Conservation (phyloP, 2,797 vertebrate species). For the Nyctibius grandis region DNA sequence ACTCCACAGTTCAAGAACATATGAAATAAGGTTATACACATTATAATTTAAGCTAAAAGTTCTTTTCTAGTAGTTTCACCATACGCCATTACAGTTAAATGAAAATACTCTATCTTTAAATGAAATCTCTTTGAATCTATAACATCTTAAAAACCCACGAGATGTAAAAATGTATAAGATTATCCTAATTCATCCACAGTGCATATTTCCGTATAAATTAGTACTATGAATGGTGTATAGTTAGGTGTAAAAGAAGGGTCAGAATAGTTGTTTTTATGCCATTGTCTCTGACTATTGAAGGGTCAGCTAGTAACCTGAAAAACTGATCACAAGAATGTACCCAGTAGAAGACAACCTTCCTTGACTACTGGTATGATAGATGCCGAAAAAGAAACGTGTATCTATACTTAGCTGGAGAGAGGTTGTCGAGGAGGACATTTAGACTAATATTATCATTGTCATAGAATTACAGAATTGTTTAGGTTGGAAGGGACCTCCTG, state of each 20-base stretch:
- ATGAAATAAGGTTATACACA: background rate
- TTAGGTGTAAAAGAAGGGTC: constrained; percentile 1
- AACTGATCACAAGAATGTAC: background rate
- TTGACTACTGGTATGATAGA: background rate
- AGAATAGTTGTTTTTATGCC: background rate
- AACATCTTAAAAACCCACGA: background rate
- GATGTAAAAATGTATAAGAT: background rate
- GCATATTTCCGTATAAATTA: constrained; percentile 1
- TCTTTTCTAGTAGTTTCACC: background rate
- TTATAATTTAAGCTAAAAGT: background rate
- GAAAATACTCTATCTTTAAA: background rate
- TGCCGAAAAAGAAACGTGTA: background rate
- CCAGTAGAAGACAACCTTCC: background rate
- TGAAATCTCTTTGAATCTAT: background rate
- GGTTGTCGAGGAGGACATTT: background rate
- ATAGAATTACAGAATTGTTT: background rate
- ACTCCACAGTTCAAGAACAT: background rate
- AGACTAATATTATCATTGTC: background rate
- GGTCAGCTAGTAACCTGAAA: background rate
- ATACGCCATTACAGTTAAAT: background rate
- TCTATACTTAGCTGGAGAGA: background rate
- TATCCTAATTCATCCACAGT: background rate
- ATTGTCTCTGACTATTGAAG: background rate
- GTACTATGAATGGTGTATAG: background rate
- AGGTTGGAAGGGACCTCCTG: background rate